A percentile compares a stretch with the other conserved stretches of the same genome.
Evolutionary conservation across 2,797 vertebrate species (phyloP).

Genomic region (Molossus alvarezi): DNA sequence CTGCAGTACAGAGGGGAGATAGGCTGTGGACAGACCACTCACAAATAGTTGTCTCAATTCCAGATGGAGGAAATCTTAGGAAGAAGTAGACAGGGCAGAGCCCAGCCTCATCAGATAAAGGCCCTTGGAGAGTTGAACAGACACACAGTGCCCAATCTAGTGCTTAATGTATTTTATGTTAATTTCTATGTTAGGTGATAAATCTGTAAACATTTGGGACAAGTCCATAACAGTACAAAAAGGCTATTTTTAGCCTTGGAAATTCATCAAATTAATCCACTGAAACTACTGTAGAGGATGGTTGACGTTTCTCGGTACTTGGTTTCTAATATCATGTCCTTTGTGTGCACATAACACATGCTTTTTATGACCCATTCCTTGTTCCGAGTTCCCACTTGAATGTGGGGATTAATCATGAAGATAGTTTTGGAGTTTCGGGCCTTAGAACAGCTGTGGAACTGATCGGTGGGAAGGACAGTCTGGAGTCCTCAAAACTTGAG

Average conservation of each 20-base stretch:
- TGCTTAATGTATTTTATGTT: not conserved
- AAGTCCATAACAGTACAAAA: not conserved
- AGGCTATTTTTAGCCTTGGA: not conserved
- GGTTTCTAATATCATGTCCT: not conserved
- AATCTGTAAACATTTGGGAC: not conserved
- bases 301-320: not conserved
- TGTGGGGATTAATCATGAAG: not conserved
- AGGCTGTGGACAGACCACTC: not conserved
- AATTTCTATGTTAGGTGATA: not conserved
- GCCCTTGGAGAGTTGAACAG: not conserved
- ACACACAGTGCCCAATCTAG: not conserved
- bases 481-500: too few relatives aligned
- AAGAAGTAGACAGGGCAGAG: not conserved
- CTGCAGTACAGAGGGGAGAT: not conserved
- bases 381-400: not conserved
- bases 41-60: fast-evolving
- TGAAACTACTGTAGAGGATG: not conserved
- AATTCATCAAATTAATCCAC: not conserved
- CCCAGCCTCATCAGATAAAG: not conserved
- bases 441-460: not conserved
- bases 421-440: not conserved
- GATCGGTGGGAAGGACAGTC: not conserved
- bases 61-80: not conserved
- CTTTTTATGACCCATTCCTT: not conserved
- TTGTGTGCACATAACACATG: too few relatives aligned